These are phyloP conservation scores for Halictus ligatus DNA, from an alignment of 2,888 invertebrate genomes.

Conservation along the genomic window DNA sequence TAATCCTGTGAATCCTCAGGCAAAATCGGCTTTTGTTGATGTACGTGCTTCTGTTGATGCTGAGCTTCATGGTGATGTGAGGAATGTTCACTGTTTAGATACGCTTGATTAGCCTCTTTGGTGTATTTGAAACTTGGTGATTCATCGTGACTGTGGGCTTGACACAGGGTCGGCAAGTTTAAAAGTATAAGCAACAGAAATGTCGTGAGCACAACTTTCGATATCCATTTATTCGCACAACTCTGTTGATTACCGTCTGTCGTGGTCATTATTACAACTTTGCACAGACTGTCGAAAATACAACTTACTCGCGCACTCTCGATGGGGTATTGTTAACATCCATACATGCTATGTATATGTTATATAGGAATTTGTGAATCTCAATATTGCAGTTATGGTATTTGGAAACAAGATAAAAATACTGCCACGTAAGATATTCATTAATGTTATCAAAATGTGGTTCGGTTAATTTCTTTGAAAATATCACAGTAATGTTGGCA, in stretches of 20 bases:
- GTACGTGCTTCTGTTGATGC: slow-evolving; percentile 66
- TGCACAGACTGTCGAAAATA: slow-evolving; percentile 19
- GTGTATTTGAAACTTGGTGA: slow-evolving; percentile 94
- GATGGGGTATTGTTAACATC: slow-evolving; percentile 46
- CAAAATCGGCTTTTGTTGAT: slow-evolving; percentile 52
- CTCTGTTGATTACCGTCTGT: slow-evolving; percentile 35
- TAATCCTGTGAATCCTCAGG: slow-evolving; percentile 58
- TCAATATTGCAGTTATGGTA: slow-evolving; percentile 5
- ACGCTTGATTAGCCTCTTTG: slow-evolving; percentile 85
- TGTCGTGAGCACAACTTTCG: slow-evolving; percentile 67
- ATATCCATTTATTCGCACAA: slow-evolving; percentile 60
- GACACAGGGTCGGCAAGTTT: slow-evolving; percentile 79
- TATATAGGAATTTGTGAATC: slow-evolving; percentile 18
- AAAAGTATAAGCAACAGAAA: slow-evolving; percentile 79
- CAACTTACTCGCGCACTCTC: slow-evolving; percentile 12
- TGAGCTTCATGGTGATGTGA: neutral
- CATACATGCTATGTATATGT: slow-evolving; percentile 18
- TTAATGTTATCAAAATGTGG: slow-evolving; percentile 17
- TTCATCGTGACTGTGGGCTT: slow-evolving; percentile 84
- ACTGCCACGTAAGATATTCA: neutral
- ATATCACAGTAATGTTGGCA: slow-evolving; percentile 31
- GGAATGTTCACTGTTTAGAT: slow-evolving; percentile 37
- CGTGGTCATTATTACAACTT: slow-evolving; percentile 37
- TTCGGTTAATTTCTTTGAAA: slow-evolving; percentile 11
- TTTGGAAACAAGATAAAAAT: slow-evolving; percentile 10